Conservation (phyloP, 2,888 invertebrate genomes). For the Hipparchia semele region DNA sequence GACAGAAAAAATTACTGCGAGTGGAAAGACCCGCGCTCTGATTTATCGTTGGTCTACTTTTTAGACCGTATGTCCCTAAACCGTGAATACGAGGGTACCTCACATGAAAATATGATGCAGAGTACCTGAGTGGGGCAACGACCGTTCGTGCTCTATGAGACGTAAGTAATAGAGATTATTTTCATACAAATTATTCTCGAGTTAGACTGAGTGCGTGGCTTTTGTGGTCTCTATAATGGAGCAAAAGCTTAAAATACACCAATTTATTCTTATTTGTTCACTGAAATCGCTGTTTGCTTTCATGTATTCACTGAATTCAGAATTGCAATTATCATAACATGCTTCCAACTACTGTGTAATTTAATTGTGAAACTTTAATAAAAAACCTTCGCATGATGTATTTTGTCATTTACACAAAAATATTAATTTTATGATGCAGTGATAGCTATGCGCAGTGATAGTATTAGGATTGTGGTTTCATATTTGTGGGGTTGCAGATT, state of each 20-base stretch:
- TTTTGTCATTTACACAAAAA: not conserved
- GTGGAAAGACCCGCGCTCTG: not conserved
- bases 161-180: constrained; percentile 35
- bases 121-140: constrained; percentile 37
- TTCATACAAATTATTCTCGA: constrained; percentile 30
- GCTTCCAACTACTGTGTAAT: not conserved
- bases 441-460: too few species aligned
- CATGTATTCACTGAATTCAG: constrained; percentile 11
- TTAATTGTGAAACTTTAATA: not conserved
- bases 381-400: not conserved
- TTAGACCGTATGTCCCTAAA: constrained; percentile 31
- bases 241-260: constrained; percentile 8
- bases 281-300: constrained; percentile 7
- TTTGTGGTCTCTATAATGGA: constrained; percentile 12
- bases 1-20: not conserved
- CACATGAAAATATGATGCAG: constrained; percentile 37
- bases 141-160: constrained; percentile 34
- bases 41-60: constrained; percentile 22
- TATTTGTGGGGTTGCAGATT: too few species aligned
- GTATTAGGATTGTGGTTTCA: too few species aligned
- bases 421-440: too few species aligned
- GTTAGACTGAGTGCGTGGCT: constrained; percentile 22
- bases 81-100: constrained; percentile 28
- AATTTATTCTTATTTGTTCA: constrained; percentile 5
- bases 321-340: constrained; percentile 6